These are phyloP conservation scores for Paradoxurus hermaphroditus DNA, from an alignment of 2,113 vertebrate genomes.

Conservation along the genomic window DNA sequence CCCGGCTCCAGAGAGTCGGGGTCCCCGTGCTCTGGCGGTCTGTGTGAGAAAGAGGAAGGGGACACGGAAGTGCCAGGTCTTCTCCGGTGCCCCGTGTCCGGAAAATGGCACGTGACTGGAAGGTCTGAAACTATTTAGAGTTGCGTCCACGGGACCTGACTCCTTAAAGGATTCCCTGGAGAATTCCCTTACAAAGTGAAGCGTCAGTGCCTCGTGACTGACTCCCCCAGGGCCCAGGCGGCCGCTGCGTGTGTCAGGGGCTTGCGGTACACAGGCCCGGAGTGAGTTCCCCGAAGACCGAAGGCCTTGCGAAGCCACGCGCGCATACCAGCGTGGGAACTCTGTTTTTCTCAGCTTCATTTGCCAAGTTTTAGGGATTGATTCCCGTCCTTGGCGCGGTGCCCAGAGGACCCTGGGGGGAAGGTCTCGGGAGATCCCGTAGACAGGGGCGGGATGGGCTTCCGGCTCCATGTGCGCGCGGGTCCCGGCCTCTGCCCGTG, in stretches of 20 bases:
- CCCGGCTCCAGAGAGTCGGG: fast-evolving
- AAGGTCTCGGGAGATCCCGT: fast-evolving
- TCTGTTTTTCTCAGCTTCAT: not conserved
- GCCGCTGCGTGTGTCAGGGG: fast-evolving
- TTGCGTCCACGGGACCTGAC: not conserved
- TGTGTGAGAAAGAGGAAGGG: not conserved
- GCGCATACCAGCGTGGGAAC: not conserved
- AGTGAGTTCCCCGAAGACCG: not conserved
- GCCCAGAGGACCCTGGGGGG: fast-evolving
- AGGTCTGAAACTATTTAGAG: not conserved
- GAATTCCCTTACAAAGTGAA: not conserved
- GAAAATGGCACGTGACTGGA: not conserved
- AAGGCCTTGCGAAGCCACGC: not conserved
- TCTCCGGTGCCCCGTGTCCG: fast-evolving
- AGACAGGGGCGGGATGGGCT: not conserved
- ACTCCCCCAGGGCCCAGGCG: too few species aligned
- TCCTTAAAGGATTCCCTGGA: not conserved
- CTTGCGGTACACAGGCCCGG: not conserved
- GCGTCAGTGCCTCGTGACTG: fast-evolving
- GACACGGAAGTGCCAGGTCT: fast-evolving
- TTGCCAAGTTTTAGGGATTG: not conserved
- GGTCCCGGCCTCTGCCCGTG: fast-evolving
- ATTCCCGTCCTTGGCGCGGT: fast-evolving
- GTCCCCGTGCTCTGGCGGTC: not conserved
- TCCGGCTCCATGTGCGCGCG: not conserved